Conservation (phyloP, 2,888 invertebrate genomes). For the Smittia aterrima region DNA sequence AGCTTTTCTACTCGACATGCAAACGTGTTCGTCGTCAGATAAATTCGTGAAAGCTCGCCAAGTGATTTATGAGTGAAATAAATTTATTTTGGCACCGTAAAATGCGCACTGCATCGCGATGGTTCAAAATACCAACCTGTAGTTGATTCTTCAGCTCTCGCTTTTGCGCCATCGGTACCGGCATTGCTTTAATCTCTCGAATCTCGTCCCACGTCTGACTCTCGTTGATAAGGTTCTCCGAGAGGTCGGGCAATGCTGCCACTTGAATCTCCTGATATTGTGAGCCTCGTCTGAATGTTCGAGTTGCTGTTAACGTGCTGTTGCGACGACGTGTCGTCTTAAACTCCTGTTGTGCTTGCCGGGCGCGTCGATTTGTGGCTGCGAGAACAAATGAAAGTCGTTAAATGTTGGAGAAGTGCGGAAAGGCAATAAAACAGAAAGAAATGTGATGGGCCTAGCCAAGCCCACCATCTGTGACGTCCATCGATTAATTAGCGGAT, state of each 20-base stretch:
- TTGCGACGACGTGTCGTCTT: conserved; percentile 58
- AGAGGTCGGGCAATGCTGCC: conserved; percentile 79
- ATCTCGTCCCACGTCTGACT: conserved; percentile 83
- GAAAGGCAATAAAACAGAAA: neutral
- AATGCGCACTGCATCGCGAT: conserved; percentile 1
- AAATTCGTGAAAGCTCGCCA: no score
- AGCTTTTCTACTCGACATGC: no score
- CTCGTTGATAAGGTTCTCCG: conserved; percentile 75
- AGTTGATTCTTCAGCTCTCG: conserved; percentile 74
- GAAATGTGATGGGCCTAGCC: no score
- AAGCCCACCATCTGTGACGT: no score
- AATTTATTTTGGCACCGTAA: neutral
- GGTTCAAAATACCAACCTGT: conserved; percentile 59
- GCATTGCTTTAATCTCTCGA: conserved; percentile 81
- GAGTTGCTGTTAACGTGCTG: conserved; percentile 56
- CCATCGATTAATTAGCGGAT: neutral
- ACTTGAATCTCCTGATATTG: conserved; percentile 65
- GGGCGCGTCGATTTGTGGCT: conserved; percentile 68
- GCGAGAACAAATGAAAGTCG: neutral
- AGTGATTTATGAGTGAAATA: neutral
- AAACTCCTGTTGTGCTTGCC: conserved; percentile 53
- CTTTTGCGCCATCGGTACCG: conserved; percentile 79
- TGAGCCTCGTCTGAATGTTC: conserved; percentile 56
- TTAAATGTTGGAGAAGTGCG: neutral
- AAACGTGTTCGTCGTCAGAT: no score